Evolutionary conservation across 2,113 vertebrate species (phyloP), one percentile per base, ranked within the genome.

Genomic region (Apistogramma diplotaenia): DNA sequence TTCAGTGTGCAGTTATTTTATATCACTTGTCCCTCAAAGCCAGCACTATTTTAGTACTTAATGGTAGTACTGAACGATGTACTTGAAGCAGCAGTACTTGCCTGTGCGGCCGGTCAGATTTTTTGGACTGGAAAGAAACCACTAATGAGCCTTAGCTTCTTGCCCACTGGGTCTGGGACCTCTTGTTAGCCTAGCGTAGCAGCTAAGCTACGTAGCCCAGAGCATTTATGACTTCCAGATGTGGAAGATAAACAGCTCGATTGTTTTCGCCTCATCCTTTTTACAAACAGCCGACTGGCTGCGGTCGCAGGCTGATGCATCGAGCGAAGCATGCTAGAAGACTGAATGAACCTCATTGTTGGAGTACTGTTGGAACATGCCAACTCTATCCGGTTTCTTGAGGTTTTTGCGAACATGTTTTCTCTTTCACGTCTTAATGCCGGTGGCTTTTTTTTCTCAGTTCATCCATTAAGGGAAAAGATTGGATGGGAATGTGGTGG

Each of bases 191-290:
- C 57, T 76, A 72, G 83, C n/a, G 5, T 49, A 67, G 83, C 46
- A 55, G 84, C 88, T 82, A 74, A 75, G 79, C 87, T 79, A 21
- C 43, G 51, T 65, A 65, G 81, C 27, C 9, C 78, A 1, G n/a
- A 53, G 76, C 18, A 46, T 73, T 89, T 85, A 93, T 93, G 76
- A 35, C 37, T 93, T 92, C 92, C 93, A 94, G 92, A 94, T 93
- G 93, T 90, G 77, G 6, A 35, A 70, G 71, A 83, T 84, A 88
- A 92, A 91, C 91, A 76, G 86, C 53, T 10, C 16, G 76, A 82
- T 81, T 89, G 84, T 91, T 91, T 91, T 86, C 76, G 78, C 86
- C 72, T 40, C 75, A 16, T 88, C 86, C 72, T 78, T 85, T 35
- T 84, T 70, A 60, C 82, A 86, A 90, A 86, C 85, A 83, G 81